Base-by-base conservation (phyloP, 2,113 vertebrate genomes). In the Nyctibius bracteatus region DNA sequence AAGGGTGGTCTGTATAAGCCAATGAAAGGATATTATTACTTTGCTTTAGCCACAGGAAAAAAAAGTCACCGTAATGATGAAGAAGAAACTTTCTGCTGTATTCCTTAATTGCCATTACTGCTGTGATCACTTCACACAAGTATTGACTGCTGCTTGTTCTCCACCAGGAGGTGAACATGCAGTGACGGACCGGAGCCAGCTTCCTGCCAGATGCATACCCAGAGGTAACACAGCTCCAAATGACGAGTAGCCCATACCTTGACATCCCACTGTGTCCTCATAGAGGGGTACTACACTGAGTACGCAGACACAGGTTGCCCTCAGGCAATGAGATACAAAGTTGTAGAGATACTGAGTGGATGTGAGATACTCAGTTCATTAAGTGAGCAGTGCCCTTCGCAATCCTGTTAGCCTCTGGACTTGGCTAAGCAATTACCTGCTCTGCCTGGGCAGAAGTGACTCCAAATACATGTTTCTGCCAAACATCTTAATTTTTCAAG, bases 181-280 rank as follows among this genome's bases (percentile, higher is more conserved):
- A 54, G 35, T 33, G 28, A 25, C 27, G 86, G 31, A 37, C 14
- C 1, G 0, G 46, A 62, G 19, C 14, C 19, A 67, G 37, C 19
- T 82, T 68, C 55, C 51, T 16, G 6, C 4, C 35, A 43, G 17
- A 33, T 28, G 12, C 0, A 0, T 43, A 25, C 23, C 28, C 3
- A 7, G 20, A 73, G 43, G 43, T 63, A 51, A 28, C 43, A 22
- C 2, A 28, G 58, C 33, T 41, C 33, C 33, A n/a, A 15, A 44
- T 6, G 17, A 43, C 0, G 1, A 81, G 44, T 31, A 47, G 51
- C 27, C 13, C 4, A 1, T 51, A 55, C 14, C 22, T 86, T 55
- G 15, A 25, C 30, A 47, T 14, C 6, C 18, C 4, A 2, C 17
- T 15, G 17, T 43, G 31, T 4, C 23, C 55, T 18, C 10, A 27